Conservation (phyloP, 2,113 vertebrate species). For the Gadus chalcogrammus region DNA sequence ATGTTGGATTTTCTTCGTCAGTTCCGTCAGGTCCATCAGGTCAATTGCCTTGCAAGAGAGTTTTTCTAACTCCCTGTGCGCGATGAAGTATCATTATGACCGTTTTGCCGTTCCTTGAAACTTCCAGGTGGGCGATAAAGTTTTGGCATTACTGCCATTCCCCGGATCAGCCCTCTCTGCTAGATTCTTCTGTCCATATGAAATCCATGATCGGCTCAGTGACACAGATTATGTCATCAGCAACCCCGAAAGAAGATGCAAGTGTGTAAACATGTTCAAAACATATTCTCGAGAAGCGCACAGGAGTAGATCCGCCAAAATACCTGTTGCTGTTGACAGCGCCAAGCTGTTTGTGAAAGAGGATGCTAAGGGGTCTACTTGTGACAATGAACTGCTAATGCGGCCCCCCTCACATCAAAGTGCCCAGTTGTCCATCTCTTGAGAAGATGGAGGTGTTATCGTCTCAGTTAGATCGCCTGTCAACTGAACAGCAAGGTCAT, state of each 20-base stretch:
- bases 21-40: too few species aligned
- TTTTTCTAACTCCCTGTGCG: too few species aligned
- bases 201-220: neutral
- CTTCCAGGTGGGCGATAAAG: too few species aligned
- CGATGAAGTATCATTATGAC: too few species aligned
- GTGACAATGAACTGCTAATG: neutral
- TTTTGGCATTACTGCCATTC: neutral
- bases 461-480: neutral
- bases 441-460: neutral
- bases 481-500: neutral
- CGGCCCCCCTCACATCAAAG: neutral
- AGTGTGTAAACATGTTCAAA: conserved; percentile 20
- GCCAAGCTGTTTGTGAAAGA: neutral
- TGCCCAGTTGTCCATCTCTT: neutral
- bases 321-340: neutral
- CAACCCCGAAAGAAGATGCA: neutral
- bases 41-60: too few species aligned
- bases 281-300: neutral
- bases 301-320: neutral
- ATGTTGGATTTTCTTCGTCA: too few species aligned
- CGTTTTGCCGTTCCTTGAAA: too few species aligned
- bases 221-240: conserved; percentile 7
- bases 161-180: neutral
- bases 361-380: neutral
- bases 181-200: conserved; percentile 1